Percentiles rank a stretch among this genome's conserved stretches.
Conservation (phyloP, 2,888 invertebrate genomes). For the Agrypnus murinus region DNA sequence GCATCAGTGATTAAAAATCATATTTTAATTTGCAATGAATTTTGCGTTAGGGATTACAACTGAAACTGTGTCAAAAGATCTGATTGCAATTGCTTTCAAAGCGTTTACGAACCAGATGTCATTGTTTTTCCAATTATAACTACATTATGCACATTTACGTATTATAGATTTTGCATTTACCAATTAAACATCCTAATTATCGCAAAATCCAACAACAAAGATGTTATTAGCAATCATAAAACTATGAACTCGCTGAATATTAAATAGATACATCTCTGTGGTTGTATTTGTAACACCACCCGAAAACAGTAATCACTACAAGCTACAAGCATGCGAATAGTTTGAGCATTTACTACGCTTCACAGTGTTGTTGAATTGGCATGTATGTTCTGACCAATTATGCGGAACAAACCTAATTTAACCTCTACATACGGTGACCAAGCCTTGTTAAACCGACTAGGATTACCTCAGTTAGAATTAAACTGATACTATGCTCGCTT, state of each 20-base stretch:
- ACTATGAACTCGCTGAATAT: no score
- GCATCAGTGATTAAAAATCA: no score
- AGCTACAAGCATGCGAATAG: slow-evolving; percentile 18
- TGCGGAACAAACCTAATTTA: slow-evolving; percentile 45
- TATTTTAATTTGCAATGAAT: no score
- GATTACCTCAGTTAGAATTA: slow-evolving; percentile 39
- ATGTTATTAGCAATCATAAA: background rate
- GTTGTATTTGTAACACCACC: background rate
- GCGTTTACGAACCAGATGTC: no score
- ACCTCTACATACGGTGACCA: slow-evolving; percentile 35
- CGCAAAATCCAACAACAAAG: background rate
- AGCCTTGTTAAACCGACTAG: slow-evolving; percentile 46
- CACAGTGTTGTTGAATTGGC: slow-evolving; percentile 7
- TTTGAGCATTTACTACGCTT: slow-evolving; percentile 11
- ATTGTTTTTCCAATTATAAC: no score
- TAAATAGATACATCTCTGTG: background rate
- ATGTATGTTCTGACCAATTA: slow-evolving; percentile 34
- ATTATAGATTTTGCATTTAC: background rate
- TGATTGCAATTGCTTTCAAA: no score
- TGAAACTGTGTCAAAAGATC: no score
- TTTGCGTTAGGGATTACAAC: no score
- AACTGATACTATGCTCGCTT: slow-evolving; percentile 29
- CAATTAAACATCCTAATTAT: background rate
- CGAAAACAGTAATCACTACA: slow-evolving; percentile 2
- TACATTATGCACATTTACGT: no score